phyloP scores from a whole-genome alignment of 1,140 invertebrate species.

The Habropoda laboriosa region DNA sequence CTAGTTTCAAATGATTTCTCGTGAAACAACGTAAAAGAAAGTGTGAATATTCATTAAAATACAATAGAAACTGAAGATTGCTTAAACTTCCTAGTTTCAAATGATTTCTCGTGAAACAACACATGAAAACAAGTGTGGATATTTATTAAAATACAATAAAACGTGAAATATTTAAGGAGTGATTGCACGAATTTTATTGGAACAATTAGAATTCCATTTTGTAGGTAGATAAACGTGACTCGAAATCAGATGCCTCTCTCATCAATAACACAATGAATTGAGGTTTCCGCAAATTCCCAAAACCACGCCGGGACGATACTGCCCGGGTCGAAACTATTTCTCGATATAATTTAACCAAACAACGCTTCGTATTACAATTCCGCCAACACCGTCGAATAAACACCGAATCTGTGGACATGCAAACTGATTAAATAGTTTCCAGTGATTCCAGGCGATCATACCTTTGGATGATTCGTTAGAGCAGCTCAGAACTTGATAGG shows the following conservation, averaged over 20 bases:
- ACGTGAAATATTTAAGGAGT: neutral
- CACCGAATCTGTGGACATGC: neutral
- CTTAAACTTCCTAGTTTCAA: neutral
- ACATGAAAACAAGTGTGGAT: no score
- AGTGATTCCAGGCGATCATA: neutral
- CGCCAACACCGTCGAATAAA: neutral
- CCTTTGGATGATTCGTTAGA: neutral
- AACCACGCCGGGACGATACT: neutral
- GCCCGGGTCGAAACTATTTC: neutral
- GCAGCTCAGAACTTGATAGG: neutral
- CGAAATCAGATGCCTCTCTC: neutral
- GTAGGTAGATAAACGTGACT: no score
- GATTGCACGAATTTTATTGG: neutral
- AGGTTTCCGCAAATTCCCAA: neutral
- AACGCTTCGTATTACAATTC: neutral
- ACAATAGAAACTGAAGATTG: no score
- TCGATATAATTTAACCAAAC: slow-evolving; percentile 21
- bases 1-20: neutral
- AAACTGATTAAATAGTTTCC: neutral
- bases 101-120: neutral
- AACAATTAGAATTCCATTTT: neutral
- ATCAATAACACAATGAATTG: neutral
- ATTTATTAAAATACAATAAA: no score
- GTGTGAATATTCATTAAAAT: no score
- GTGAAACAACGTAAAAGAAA: no score